A percentile compares a stretch with the other conserved stretches of the same genome.
These are phyloP conservation scores for Rhopilema esculentum DNA, from an alignment of 30 jellyfish, hydroid and myxozoan genomes.

Conservation along the genomic window DNA sequence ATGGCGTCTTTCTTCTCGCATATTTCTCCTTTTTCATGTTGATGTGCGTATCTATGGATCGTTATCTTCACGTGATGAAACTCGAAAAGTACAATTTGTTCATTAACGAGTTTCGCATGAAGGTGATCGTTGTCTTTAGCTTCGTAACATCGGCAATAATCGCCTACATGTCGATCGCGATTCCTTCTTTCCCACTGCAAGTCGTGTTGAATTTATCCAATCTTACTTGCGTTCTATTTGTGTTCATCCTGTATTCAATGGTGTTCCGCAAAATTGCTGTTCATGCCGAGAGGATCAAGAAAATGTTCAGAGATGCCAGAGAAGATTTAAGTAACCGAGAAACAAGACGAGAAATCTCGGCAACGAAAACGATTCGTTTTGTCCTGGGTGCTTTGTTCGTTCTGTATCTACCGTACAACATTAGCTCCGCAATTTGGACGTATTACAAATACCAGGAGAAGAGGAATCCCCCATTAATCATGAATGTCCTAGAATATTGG, in stretches of 20 bases:
- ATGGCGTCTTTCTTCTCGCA: slow-evolving; percentile 4
- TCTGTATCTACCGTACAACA: slow-evolving; percentile 43
- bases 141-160: slow-evolving; percentile 15
- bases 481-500: slow-evolving; percentile 3
- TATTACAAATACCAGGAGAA: slow-evolving; percentile 15
- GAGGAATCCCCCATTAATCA: background rate
- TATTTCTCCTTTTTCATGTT: slow-evolving; percentile 53
- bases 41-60: slow-evolving; percentile 24
- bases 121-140: slow-evolving; percentile 16
- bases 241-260: slow-evolving; percentile 20
- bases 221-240: background rate
- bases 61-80: slow-evolving; percentile 50
- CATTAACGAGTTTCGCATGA: slow-evolving; percentile 58
- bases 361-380: slow-evolving; percentile 50
- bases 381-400: slow-evolving; percentile 39
- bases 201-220: background rate
- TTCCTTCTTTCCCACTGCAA: slow-evolving; percentile 26
- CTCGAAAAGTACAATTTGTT: slow-evolving; percentile 38
- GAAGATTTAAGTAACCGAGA: slow-evolving; percentile 14
- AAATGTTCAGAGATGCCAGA: background rate
- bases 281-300: slow-evolving; percentile 11
- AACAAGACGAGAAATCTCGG: slow-evolving; percentile 35
- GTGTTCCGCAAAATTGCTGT: slow-evolving; percentile 17
- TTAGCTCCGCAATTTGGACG: slow-evolving; percentile 5
- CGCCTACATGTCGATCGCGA: background rate